These are phyloP conservation scores for Gallinago nigripennis DNA, from an alignment of 2,797 vertebrate species.

Conservation along the genomic window DNA sequence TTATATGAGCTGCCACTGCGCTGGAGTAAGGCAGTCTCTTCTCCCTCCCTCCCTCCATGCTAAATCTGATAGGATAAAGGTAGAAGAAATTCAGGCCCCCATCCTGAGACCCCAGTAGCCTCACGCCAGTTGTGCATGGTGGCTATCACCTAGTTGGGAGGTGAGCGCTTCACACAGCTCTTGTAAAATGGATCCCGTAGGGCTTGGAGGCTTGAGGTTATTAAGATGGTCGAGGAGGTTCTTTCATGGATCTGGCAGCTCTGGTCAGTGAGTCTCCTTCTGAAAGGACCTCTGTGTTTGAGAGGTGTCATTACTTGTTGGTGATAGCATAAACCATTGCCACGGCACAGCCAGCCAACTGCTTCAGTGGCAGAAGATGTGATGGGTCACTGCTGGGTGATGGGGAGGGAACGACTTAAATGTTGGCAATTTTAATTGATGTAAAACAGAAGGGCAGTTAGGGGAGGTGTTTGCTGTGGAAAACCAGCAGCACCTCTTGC, in stretches of 20 bases:
- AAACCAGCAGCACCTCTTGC: conserved; percentile 42
- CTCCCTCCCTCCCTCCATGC: neutral
- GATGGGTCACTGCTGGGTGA: neutral
- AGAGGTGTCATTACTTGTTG: neutral
- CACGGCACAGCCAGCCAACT: rapidly evolving
- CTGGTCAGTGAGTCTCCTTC: neutral
- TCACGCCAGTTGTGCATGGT: rapidly evolving
- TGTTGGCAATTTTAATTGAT: conserved; percentile 19
- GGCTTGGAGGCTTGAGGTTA: neutral
- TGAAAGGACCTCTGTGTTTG: neutral
- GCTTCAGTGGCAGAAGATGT: neutral
- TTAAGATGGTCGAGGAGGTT: neutral
- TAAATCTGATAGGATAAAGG: neutral
- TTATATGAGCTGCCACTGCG: neutral
- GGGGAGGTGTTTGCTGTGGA: conserved; percentile 52
- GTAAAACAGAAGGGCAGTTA: conserved; percentile 41
- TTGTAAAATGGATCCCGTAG: neutral
- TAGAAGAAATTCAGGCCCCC: neutral
- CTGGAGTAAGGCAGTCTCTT: neutral
- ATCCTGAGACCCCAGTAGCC: neutral
- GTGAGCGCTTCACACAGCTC: neutral
- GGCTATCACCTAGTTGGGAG: neutral
- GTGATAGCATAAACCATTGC: neutral
- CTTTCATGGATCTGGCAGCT: neutral
- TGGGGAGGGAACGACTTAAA: neutral